A percentile compares a stretch with the other conserved stretches of the same genome.
These are phyloP conservation scores for Archips xylosteana DNA, from an alignment of 2,888 invertebrate genomes.

Conservation along the genomic window DNA sequence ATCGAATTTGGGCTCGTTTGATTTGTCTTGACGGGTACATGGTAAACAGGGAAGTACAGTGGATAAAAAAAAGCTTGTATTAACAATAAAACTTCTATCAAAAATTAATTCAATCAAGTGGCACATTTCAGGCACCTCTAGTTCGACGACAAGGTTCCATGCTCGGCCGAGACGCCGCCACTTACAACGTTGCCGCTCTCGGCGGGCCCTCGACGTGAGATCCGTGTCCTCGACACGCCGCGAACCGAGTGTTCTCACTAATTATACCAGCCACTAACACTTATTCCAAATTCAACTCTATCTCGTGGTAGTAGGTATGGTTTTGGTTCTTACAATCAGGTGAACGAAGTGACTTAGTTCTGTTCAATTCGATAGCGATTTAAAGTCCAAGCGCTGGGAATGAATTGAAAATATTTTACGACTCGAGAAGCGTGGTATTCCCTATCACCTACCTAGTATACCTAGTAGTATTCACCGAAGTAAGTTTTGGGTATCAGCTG, in stretches of 20 bases:
- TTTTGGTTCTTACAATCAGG: neutral
- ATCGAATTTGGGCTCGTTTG: too few species aligned
- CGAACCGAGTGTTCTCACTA: constrained; percentile 37
- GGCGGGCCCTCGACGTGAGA: constrained; percentile 12
- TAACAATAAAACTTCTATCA: too few species aligned
- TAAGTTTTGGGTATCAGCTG: too few species aligned
- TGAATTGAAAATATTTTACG: neutral
- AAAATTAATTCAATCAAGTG: too few species aligned
- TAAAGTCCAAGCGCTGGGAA: constrained; percentile 14
- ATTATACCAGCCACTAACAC: constrained; percentile 19
- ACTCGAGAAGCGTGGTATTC: too few species aligned
- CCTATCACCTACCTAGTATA: too few species aligned
- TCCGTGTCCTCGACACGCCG: constrained; percentile 26
- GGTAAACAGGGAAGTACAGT: too few species aligned
- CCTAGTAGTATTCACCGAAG: too few species aligned
- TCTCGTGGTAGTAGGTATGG: neutral
- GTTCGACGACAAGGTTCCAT: neutral
- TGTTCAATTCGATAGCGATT: constrained; percentile 6
- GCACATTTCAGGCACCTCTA: too few species aligned
- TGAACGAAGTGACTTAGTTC: neutral
- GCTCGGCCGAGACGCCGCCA: constrained; percentile 4
- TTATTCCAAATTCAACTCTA: constrained; percentile 4
- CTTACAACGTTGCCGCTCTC: constrained; percentile 29
- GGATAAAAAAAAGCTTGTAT: too few species aligned
- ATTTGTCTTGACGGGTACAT: too few species aligned